Percentiles rank a stretch among this genome's conserved stretches.
phyloP scores from a whole-genome alignment of 2,113 vertebrate genomes.

The Corvus moneduloides region DNA sequence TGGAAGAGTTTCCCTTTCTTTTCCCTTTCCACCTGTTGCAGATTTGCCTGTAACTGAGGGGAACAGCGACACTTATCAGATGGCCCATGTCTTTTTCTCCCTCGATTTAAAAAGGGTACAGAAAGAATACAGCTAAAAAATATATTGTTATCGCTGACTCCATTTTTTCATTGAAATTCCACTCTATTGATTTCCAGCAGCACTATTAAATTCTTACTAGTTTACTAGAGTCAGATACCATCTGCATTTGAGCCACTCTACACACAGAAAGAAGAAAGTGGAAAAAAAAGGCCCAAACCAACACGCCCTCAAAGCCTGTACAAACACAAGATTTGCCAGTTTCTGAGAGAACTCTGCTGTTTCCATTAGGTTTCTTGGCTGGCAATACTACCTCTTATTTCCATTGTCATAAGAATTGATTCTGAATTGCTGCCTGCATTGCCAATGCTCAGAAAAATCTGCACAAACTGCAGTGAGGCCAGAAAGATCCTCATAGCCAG shows the following conservation, averaged over 20 bases:
- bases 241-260: not conserved
- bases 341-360: not conserved
- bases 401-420: not conserved
- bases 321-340: not conserved
- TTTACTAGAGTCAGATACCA: not conserved
- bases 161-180: not conserved
- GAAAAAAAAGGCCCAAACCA: not conserved
- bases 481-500: constrained; percentile 3
- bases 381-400: not conserved
- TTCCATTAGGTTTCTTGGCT: not conserved
- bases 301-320: not conserved
- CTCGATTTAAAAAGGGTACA: not conserved
- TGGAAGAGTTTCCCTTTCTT: not conserved
- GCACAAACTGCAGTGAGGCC: not conserved
- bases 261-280: not conserved
- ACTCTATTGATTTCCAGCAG: not conserved
- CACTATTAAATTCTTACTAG: not conserved
- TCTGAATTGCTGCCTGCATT: not conserved
- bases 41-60: not conserved
- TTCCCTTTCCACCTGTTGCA: not conserved
- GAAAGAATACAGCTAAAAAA: not conserved
- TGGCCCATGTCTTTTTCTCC: not conserved
- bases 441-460: not conserved
- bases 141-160: not conserved
- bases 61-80: not conserved